Evolutionary conservation across 2,113 vertebrate genomes (phyloP).

Genomic region (Sorex fumeus): DNA sequence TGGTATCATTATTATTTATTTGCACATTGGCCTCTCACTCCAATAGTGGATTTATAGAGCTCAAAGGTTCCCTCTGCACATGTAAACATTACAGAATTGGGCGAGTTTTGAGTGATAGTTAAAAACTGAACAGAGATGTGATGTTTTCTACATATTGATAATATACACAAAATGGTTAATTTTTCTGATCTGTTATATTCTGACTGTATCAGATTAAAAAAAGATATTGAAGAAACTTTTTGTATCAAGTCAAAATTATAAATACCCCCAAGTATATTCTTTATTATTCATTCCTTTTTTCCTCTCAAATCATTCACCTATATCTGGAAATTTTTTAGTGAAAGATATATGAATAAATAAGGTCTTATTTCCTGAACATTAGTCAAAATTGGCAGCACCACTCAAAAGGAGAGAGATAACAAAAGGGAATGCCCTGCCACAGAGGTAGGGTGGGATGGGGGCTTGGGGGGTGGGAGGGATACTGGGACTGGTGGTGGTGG

Average conservation of each 20-base stretch:
- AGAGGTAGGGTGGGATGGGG: too few relatives aligned
- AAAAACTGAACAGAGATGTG: background rate
- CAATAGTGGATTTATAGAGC: background rate
- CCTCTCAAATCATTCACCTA: background rate
- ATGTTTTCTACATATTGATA: background rate
- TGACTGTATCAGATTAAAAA: background rate
- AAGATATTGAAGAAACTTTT: background rate
- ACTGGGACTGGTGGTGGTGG: too few relatives aligned
- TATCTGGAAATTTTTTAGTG: conserved; percentile 22
- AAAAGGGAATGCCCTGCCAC: too few relatives aligned
- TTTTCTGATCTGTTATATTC: background rate
- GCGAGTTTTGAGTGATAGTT: background rate
- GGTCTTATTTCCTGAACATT: conserved; percentile 12
- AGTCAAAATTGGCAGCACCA: conserved; percentile 1
- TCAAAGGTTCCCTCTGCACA: background rate
- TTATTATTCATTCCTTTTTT: conserved; percentile 5
- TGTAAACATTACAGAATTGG: conserved; percentile 16
- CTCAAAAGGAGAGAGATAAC: too few relatives aligned
- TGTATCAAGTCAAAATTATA: conserved; percentile 35
- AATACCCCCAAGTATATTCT: background rate
- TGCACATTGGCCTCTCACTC: background rate
- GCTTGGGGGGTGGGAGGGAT: too few relatives aligned
- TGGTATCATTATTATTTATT: background rate
- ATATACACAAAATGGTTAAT: background rate
- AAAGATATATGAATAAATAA: background rate